Conservation (phyloP, 2,113 vertebrate genomes). For the Leiothrix lutea region DNA sequence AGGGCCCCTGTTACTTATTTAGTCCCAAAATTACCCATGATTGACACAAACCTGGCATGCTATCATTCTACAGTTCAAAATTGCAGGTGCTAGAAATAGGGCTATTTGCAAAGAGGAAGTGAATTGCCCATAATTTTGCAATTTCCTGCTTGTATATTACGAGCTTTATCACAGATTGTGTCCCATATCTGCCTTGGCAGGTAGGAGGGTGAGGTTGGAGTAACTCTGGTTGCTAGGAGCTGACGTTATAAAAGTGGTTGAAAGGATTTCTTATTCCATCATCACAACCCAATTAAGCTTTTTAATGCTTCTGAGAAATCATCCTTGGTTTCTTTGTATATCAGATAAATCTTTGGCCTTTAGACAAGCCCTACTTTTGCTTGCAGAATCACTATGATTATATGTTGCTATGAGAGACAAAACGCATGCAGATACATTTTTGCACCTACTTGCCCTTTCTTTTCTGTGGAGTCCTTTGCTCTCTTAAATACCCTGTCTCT, state of each 20-base stretch:
- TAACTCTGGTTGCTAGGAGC: conserved; percentile 35
- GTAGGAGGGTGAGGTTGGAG: not conserved
- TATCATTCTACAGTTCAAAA: not conserved
- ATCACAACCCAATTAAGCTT: not conserved
- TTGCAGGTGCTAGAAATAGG: not conserved
- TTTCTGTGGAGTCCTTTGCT: not conserved
- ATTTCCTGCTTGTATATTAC: not conserved
- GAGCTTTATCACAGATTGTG: not conserved
- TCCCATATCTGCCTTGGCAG: not conserved
- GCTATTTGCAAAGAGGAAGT: not conserved
- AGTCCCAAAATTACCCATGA: not conserved
- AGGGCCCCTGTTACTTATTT: not conserved
- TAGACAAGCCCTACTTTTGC: not conserved
- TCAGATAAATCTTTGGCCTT: not conserved
- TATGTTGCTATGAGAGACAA: not conserved
- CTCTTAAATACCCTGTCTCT: not conserved
- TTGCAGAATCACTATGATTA: not conserved
- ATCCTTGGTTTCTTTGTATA: not conserved
- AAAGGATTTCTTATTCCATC: not conserved
- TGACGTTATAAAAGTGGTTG: not conserved
- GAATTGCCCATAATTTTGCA: conserved; percentile 32
- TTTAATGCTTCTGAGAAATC: not conserved
- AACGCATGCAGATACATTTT: not conserved
- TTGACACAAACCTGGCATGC: not conserved
- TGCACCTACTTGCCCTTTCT: not conserved